Percentiles rank a stretch among this genome's conserved stretches.
phyloP scores from a whole-genome alignment of 2,888 invertebrate genomes.

The Tipula vernalis region DNA sequence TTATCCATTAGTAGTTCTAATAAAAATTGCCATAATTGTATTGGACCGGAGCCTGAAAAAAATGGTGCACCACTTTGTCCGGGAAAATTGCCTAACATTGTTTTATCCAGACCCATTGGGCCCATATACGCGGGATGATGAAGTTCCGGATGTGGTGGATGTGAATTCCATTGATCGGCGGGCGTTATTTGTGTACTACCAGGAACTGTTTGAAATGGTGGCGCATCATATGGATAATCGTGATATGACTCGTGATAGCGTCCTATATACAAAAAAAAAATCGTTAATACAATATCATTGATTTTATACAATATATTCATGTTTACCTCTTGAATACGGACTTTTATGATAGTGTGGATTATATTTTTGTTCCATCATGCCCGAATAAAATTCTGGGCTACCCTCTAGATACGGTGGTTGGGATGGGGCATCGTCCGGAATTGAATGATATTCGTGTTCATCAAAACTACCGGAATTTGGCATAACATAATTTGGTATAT shows the following conservation, averaged over 20 bases:
- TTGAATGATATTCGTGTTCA: constrained; percentile 22
- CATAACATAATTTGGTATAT: constrained; percentile 19
- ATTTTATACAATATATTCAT: no score
- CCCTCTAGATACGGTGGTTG: constrained; percentile 21
- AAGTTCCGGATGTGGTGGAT: constrained; percentile 40
- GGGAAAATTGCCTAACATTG: constrained; percentile 30
- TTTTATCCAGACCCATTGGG: constrained; percentile 35
- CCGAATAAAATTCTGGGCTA: constrained; percentile 21
- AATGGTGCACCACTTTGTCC: constrained; percentile 39
- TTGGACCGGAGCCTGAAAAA: constrained; percentile 82
- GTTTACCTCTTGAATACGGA: constrained; percentile 15
- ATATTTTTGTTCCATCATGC: constrained; percentile 25
- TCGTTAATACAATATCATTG: background rate
- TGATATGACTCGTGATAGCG: constrained; percentile 34
- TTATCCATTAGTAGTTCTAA: constrained; percentile 91
- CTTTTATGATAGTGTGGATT: constrained; percentile 18
- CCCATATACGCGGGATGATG: constrained; percentile 43
- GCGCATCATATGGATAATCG: constrained; percentile 43
- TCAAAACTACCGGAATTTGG: constrained; percentile 21
- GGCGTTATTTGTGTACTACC: constrained; percentile 37
- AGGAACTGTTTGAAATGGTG: constrained; percentile 64
- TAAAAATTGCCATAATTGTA: constrained; percentile 96
- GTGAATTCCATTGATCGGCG: constrained; percentile 40
- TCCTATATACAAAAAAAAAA: background rate
- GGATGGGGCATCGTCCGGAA: constrained; percentile 21